Percentiles rank a stretch among this genome's conserved stretches.
Evolutionary conservation across 2,113 vertebrate genomes (phyloP).

Genomic region (Alouatta palliata): DNA sequence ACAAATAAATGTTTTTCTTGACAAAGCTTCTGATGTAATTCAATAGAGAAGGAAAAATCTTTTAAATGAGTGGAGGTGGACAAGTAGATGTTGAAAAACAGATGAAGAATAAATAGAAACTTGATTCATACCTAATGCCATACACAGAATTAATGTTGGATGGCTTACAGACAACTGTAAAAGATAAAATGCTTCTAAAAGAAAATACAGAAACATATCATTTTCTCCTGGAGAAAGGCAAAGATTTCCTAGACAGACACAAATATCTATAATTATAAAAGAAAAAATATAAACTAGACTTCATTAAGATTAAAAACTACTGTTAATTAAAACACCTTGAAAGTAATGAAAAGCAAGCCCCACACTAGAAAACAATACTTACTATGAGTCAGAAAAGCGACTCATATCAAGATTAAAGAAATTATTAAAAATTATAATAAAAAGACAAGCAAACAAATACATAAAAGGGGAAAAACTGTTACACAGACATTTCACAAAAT

Average conservation of each 20-base stretch:
- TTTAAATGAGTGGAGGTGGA: not conserved
- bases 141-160: not conserved
- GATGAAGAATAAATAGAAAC: not conserved
- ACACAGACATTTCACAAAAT: not conserved
- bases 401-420: not conserved
- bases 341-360: not conserved
- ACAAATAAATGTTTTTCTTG: not conserved
- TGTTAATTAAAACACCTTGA: not conserved
- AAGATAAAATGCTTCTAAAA: not conserved
- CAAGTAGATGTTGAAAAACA: not conserved
- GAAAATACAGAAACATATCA: not conserved
- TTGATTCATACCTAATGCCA: not conserved
- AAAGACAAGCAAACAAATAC: not conserved
- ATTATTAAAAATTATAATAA: not conserved
- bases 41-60: not conserved
- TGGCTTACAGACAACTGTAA: not conserved
- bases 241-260: not conserved
- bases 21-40: not conserved
- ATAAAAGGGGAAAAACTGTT: not conserved
- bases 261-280: not conserved
- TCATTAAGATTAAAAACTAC: not conserved
- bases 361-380: not conserved
- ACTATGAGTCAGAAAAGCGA: constrained; percentile 16
- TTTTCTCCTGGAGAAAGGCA: not conserved
- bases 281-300: not conserved